Evolutionary conservation across 35 echinoderm and acorn worm genomes (phyloP).

Genomic region (Eucidaris tribuloides): DNA sequence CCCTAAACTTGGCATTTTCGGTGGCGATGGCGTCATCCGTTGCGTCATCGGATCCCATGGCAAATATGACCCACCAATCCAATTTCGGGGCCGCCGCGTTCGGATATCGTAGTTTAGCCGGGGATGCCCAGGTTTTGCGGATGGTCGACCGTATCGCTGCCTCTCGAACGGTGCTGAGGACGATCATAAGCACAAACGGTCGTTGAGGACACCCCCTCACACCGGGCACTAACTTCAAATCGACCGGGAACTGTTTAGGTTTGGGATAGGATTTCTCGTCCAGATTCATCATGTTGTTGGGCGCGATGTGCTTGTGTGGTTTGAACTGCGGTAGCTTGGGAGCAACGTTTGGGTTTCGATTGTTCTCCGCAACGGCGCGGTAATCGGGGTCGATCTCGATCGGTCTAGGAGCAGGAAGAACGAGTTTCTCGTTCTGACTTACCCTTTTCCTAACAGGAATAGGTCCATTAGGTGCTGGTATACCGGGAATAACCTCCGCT

Average conservation of each 20-base stretch:
- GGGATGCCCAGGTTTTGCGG: slow-evolving; percentile 69
- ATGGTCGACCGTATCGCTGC: slow-evolving; percentile 34
- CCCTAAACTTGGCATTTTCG: slow-evolving; percentile 31
- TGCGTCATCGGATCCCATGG: slow-evolving; percentile 30
- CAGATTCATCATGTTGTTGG: too few species aligned
- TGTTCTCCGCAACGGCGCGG: not conserved
- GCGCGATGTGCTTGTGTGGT: not conserved
- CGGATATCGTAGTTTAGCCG: not conserved
- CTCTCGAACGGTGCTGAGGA: slow-evolving; percentile 24
- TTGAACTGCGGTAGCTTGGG: slow-evolving; percentile 13
- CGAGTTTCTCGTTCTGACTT: not conserved
- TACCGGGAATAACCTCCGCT: not conserved
- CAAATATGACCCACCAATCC: slow-evolving; percentile 74
- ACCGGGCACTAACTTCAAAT: slow-evolving; percentile 20
- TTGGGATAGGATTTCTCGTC: slow-evolving; percentile 10
- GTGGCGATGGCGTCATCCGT: not conserved
- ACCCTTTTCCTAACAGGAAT: not conserved
- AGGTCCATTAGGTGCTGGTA: not conserved
- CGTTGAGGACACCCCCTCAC: slow-evolving; percentile 22
- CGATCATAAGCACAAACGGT: slow-evolving; percentile 54
- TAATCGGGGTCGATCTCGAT: not conserved
- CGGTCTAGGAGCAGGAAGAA: not conserved
- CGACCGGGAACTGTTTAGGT: slow-evolving; percentile 84
- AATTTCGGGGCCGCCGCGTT: not conserved
- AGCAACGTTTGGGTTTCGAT: not conserved